These are phyloP conservation scores for Polypedilum vanderplanki DNA, from an alignment of 1,140 invertebrate genomes.

Conservation along the genomic window DNA sequence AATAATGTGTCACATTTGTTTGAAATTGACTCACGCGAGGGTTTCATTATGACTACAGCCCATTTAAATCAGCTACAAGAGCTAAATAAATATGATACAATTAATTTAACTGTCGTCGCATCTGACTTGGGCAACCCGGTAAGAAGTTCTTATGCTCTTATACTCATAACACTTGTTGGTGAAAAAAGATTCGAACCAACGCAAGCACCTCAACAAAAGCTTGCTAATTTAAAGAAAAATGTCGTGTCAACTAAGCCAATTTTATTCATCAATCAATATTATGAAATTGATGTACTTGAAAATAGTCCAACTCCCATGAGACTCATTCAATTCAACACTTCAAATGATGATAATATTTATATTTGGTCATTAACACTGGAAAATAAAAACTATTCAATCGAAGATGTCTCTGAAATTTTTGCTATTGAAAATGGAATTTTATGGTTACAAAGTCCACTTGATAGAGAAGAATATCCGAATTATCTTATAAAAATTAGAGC, in stretches of 20 bases:
- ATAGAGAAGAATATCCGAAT: conserved; percentile 55
- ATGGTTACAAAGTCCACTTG: conserved; percentile 59
- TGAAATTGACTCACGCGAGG: conserved; percentile 71
- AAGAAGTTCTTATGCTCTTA: conserved; percentile 65
- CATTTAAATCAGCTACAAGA: conserved; percentile 59
- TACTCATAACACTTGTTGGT: conserved; percentile 56
- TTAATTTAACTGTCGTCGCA: conserved; percentile 70
- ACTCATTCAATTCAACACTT: conserved; percentile 62
- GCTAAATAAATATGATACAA: conserved; percentile 38
- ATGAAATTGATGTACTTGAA: conserved; percentile 69
- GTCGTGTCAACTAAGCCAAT: conserved; percentile 33
- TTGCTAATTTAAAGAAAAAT: conserved; percentile 42
- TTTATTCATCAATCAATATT: conserved; percentile 64
- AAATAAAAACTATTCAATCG: conserved; percentile 21
- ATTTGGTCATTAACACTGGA: conserved; percentile 39
- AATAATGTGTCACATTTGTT: conserved; percentile 60
- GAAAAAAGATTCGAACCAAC: conserved; percentile 52
- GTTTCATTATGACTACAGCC: conserved; percentile 64
- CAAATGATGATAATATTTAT: conserved; percentile 45
- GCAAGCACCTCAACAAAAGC: conserved; percentile 29
- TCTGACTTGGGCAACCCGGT: conserved; percentile 77
- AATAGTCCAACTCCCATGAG: conserved; percentile 61
- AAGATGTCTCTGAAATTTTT: conserved; percentile 36
- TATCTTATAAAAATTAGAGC: conserved; percentile 64
- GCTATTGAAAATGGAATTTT: conserved; percentile 65